Evolutionary conservation across 2,113 vertebrate genomes (phyloP).

Genomic region (Amblyornis subalaris): DNA sequence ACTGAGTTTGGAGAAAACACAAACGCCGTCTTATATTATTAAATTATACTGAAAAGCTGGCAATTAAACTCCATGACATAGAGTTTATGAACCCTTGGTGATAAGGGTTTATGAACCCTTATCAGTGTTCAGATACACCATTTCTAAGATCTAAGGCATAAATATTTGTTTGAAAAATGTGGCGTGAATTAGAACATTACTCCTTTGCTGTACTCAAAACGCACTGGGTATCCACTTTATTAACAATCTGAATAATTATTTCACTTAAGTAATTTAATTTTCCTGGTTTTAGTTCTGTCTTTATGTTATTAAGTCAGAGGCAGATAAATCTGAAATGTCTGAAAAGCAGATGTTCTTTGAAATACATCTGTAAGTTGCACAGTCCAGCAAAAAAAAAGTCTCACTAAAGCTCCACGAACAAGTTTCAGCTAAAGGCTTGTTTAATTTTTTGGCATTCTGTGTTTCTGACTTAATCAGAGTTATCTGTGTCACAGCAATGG

Average conservation of each 20-base stretch:
- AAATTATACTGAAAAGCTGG: background rate
- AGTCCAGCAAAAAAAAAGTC: accelerated
- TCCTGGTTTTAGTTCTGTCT: background rate
- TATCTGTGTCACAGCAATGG: background rate
- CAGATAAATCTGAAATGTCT: background rate
- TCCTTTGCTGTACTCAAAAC: background rate
- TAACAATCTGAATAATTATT: background rate
- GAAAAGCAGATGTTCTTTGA: background rate
- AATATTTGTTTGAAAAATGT: background rate
- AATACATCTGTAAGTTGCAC: background rate
- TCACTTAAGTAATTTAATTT: background rate
- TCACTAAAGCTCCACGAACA: background rate
- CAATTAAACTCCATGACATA: background rate
- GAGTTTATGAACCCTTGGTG: too few relatives aligned
- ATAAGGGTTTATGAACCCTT: too few relatives aligned
- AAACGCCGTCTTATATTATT: background rate
- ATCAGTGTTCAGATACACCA: background rate
- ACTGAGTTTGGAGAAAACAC: background rate
- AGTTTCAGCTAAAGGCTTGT: background rate
- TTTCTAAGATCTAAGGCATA: background rate
- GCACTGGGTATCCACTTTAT: accelerated
- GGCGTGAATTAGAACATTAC: background rate
- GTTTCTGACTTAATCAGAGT: background rate
- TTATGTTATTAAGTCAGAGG: background rate
- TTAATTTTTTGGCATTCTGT: background rate